Conservation (phyloP, 2,797 vertebrate genomes). For the Melopsittacus undulatus region DNA sequence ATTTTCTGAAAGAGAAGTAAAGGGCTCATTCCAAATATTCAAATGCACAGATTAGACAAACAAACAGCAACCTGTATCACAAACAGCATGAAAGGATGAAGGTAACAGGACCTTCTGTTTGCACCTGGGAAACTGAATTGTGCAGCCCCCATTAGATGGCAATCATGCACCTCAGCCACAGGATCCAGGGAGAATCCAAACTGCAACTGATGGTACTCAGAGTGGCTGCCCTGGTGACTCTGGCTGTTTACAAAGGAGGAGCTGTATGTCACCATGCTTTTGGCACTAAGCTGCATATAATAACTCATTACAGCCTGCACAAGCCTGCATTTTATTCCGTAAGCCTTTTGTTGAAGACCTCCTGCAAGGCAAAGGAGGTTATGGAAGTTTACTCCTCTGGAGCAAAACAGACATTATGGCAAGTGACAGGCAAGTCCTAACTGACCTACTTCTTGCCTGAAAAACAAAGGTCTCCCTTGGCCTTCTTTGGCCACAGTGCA, state of each 20-base stretch:
- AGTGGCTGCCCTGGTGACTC: slow-evolving; percentile 15
- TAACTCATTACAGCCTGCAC: background rate
- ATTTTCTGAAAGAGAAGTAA: slow-evolving; percentile 86
- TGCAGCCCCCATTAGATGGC: slow-evolving; percentile 56
- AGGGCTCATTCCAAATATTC: background rate
- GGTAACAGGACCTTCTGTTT: background rate
- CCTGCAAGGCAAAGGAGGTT: background rate
- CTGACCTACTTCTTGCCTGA: background rate
- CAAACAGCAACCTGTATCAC: background rate
- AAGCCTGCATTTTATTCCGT: background rate
- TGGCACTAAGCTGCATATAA: background rate
- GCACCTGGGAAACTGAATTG: background rate
- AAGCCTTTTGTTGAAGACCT: background rate
- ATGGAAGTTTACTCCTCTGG: background rate
- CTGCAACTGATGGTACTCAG: accelerated
- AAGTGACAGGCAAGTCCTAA: background rate
- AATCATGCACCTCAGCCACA: slow-evolving; percentile 47
- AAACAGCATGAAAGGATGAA: background rate
- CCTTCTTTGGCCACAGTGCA: background rate
- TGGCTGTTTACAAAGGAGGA: background rate
- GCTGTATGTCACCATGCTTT: background rate
- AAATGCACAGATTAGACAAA: accelerated
- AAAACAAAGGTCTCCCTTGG: background rate
- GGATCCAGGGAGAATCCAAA: background rate
- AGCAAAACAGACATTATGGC: background rate